Base-by-base conservation (phyloP, 2,888 invertebrate species). In the Rhyacophila evoluta region DNA sequence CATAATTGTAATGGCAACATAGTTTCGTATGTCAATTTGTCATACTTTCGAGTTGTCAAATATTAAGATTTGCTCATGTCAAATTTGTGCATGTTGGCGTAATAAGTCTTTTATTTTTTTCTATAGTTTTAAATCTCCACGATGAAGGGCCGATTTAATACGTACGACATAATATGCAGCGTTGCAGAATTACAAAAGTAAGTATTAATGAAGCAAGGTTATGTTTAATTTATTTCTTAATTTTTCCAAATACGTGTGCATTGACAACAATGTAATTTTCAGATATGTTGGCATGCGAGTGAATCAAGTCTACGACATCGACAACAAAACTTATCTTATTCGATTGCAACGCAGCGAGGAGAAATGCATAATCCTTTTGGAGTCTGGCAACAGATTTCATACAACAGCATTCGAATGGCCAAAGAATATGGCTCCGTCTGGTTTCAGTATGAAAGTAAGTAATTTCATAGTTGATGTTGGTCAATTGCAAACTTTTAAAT, bases 361-460 rank as follows among this genome's bases (percentile, higher is more conserved):
- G 84, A 99, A 99, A 89, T 91, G 91, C 74, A 92, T 98, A 8
- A 88, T 99, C 33, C 87, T 99, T 5, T 87, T 99, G 36, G 99
- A 99, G 89, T 99, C 98, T 0, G 99, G 98, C 0, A 95, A 93
- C 83, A 91, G 98, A 79, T 94, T 99, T 80, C 99, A 99, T 85
- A 94, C 94, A 3, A 99, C 99, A 10, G 94, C 92, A 39, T 99
- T 97, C 88, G 98, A 99, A 86, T 99, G 99, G 99, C 98, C 99
- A 0, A 99, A 99, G 88, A 98, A 97, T 91, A 92, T 94, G 41
- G 95, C 95, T 4, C 98, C 97, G 0, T 98, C 97, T 0, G 97
- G 98, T 0, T 99, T 99, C 86, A 95, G 97, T 82, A 99, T 99
- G 99, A 99, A 99, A 91, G 95, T 95, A 86, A 77, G 78, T 79